A percentile compares a stretch with the other conserved stretches of the same genome.
phyloP scores from a whole-genome alignment of 1,140 invertebrate species.

The Trachymyrmex septentrionalis region DNA sequence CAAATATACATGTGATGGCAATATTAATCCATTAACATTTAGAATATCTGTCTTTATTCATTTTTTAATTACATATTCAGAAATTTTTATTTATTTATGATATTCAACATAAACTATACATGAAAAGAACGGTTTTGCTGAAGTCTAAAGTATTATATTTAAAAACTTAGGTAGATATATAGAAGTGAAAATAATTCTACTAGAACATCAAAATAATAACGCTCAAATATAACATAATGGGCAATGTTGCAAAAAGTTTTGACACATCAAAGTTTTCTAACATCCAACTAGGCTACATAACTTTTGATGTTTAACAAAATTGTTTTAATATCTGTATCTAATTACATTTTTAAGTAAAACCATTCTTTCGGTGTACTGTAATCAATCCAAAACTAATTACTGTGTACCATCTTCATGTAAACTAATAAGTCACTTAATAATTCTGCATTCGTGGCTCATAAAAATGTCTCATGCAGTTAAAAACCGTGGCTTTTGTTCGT shows the following conservation, averaged over 20 bases:
- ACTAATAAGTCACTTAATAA: background rate
- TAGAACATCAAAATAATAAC: too few relatives aligned
- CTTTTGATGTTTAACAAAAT: too few relatives aligned
- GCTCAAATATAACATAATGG: too few relatives aligned
- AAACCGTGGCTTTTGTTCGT: constrained; percentile 49
- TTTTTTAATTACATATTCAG: background rate
- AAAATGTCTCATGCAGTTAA: constrained; percentile 18
- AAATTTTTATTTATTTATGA: constrained; percentile 9
- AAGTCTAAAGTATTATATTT: too few relatives aligned
- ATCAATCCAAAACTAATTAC: constrained; percentile 25
- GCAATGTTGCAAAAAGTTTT: too few relatives aligned
- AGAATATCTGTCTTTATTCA: background rate
- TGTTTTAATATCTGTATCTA: too few relatives aligned
- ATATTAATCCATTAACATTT: background rate
- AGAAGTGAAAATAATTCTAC: too few relatives aligned
- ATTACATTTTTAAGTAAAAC: too few relatives aligned
- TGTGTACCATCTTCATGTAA: background rate
- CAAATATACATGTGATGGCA: background rate
- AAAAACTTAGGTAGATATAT: too few relatives aligned
- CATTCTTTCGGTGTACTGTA: background rate
- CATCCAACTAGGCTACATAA: too few relatives aligned
- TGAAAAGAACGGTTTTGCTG: too few relatives aligned
- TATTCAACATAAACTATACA: background rate
- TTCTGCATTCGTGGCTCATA: constrained; percentile 1
- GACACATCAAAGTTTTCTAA: too few relatives aligned